These are phyloP conservation scores for Neria commutata DNA, from an alignment of 2,888 invertebrate species.

Conservation along the genomic window DNA sequence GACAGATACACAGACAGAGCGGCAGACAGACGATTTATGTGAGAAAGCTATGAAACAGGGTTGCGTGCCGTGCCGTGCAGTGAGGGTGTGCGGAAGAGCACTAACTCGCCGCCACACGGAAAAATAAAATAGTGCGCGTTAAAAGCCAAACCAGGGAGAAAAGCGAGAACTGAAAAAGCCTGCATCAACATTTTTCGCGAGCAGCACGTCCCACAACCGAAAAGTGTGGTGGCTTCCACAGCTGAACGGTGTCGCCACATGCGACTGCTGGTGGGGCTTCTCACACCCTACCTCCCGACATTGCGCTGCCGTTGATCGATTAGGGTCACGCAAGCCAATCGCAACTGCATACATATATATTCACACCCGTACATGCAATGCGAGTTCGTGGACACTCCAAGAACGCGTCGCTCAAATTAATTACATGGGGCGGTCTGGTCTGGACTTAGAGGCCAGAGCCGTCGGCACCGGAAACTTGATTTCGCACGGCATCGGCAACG, in stretches of 20 bases:
- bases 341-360: conserved; percentile 5
- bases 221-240: neutral
- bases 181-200: conserved; percentile 36
- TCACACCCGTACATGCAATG: neutral
- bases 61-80: too few species aligned
- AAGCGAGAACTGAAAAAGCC: too few species aligned
- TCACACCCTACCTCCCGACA: conserved; percentile 25
- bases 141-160: too few species aligned
- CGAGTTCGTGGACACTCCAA: conserved; percentile 12
- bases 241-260: neutral
- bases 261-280: neutral
- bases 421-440: conserved; percentile 7
- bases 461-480: conserved; percentile 1
- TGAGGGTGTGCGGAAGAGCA: too few species aligned
- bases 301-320: conserved; percentile 37
- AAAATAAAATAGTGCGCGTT: too few species aligned
- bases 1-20: too few species aligned
- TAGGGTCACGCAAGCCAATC: conserved; percentile 36
- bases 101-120: too few species aligned
- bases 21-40: too few species aligned
- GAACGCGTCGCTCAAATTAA: conserved; percentile 17
- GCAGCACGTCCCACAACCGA: neutral
- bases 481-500: neutral
- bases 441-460: neutral
- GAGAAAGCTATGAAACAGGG: too few species aligned